Conservation (phyloP, 2,797 vertebrate genomes). For the Myiotriccus ornatus region DNA sequence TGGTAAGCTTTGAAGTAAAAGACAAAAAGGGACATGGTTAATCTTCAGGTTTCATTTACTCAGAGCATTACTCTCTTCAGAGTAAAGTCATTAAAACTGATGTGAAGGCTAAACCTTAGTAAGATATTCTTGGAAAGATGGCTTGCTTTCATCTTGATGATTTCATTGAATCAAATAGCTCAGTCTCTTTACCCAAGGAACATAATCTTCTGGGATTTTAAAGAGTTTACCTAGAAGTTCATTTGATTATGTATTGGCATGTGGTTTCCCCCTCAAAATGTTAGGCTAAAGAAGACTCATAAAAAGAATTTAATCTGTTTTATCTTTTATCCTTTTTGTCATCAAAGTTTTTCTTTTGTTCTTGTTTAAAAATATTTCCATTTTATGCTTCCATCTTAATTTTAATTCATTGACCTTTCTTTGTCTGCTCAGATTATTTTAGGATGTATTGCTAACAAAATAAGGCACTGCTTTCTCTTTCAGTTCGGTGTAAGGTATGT, state of each 20-base stretch:
- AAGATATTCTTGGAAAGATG: not conserved
- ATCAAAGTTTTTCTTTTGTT: not conserved
- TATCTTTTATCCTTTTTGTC: not conserved
- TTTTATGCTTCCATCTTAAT: not conserved
- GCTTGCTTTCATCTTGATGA: not conserved
- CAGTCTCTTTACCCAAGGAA: not conserved
- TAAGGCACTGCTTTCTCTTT: not conserved
- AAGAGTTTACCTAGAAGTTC: not conserved
- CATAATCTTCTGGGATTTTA: not conserved
- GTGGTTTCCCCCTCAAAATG: not conserved
- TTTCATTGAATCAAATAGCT: not conserved
- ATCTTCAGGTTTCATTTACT: not conserved
- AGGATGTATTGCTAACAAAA: not conserved
- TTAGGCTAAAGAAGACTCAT: not conserved
- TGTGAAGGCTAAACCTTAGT: not conserved
- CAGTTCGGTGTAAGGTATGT: not conserved
- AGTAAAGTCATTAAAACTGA: not conserved
- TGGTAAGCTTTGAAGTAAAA: not conserved
- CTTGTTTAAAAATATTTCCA: not conserved
- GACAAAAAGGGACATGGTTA: not conserved
- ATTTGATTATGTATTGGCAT: not conserved
- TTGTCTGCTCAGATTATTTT: not conserved
- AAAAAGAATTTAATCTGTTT: not conserved
- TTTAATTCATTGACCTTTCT: not conserved
- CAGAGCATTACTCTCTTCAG: not conserved